Evolutionary conservation across 2,797 vertebrate species (phyloP).

Genomic region (Catostomus latipinnis): DNA sequence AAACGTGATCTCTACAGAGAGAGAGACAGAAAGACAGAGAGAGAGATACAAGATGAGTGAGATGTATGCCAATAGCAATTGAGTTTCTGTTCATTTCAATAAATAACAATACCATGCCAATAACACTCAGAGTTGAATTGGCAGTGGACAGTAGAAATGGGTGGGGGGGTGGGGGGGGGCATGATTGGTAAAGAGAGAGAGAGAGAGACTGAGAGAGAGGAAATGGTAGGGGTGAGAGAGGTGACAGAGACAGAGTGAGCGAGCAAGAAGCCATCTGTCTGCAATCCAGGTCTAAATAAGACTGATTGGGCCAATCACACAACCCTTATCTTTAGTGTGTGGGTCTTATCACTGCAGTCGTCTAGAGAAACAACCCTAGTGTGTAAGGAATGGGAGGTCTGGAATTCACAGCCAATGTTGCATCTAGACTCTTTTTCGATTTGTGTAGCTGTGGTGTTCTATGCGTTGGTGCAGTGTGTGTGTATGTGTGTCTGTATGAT

Average conservation of each 20-base stretch:
- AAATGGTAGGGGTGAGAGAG: constrained; percentile 17
- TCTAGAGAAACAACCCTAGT: constrained; percentile 5
- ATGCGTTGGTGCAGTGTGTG: constrained; percentile 18
- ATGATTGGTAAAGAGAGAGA: neutral
- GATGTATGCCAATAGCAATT: neutral
- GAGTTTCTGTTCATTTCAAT: constrained; percentile 11
- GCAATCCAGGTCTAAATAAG: constrained; percentile 46
- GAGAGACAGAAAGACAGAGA: neutral
- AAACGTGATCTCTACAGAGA: constrained; percentile 90
- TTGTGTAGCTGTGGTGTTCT: constrained; percentile 10
- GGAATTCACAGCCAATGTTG: constrained; percentile 27
- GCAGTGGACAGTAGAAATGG: constrained; percentile 13
- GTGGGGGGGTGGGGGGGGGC: neutral
- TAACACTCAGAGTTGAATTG: constrained; percentile 23
- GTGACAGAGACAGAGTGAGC: constrained; percentile 1
- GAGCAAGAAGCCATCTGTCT: constrained; percentile 34
- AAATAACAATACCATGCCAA: constrained; percentile 24
- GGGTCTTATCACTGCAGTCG: constrained; percentile 13
- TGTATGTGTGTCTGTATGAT: constrained; percentile 70
- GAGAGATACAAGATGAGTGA: neutral
- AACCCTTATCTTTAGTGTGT: constrained; percentile 40
- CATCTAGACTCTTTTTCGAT: constrained; percentile 19
- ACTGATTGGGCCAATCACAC: constrained; percentile 61
- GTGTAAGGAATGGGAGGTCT: constrained; percentile 9
- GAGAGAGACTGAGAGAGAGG: neutral